Conservation (phyloP, 2,888 invertebrate species). For the Embidobia sp. region DNA sequence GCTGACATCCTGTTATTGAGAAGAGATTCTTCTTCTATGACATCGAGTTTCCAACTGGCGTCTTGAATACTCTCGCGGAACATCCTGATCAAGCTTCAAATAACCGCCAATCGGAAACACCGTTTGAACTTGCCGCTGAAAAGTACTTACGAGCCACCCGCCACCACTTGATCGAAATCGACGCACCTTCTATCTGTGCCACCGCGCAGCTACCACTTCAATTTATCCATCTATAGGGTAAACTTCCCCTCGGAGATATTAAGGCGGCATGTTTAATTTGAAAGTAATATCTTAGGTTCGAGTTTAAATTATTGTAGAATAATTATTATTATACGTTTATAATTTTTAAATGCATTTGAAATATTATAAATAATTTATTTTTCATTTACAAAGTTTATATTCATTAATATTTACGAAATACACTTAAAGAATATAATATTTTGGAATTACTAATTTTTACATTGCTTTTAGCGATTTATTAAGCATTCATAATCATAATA, state of each 20-base stretch:
- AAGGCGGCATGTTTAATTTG: constrained; percentile 19
- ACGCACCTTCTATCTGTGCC: constrained; percentile 43
- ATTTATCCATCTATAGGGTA: constrained; percentile 12
- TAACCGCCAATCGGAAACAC: constrained; percentile 71
- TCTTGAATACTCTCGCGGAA: constrained; percentile 39
- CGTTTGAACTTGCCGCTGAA: constrained; percentile 72
- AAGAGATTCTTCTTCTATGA: constrained; percentile 30
- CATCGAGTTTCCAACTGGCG: constrained; percentile 49
- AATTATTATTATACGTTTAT: no score
- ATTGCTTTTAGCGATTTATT: no score
- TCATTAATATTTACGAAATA: no score
- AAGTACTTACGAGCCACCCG: constrained; percentile 71
- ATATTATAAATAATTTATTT: no score
- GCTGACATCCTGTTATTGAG: constrained; percentile 37
- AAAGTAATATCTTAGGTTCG: background rate
- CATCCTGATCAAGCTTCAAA: constrained; percentile 70
- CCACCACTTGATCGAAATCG: constrained; percentile 72
- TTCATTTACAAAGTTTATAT: no score
- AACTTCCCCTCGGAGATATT: constrained; percentile 12
- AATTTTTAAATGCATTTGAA: no score
- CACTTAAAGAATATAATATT: no score
- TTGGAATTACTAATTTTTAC: no score
- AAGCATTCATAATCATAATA: no score
- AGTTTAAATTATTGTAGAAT: no score
- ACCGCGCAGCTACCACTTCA: constrained; percentile 37